These are phyloP conservation scores for Fragum whitleyi DNA, from an alignment of 2,888 invertebrate species.

Conservation along the genomic window DNA sequence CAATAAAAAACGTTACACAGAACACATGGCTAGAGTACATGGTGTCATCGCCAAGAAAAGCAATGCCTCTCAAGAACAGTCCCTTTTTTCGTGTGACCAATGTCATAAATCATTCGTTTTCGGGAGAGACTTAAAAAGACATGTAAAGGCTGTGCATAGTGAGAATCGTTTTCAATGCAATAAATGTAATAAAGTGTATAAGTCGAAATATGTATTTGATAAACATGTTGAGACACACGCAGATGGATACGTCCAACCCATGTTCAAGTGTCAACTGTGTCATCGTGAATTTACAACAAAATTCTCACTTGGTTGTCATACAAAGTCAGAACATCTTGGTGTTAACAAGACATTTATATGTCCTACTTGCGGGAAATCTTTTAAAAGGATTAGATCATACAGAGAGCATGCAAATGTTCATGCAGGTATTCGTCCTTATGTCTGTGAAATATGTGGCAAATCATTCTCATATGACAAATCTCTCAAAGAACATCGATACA, in stretches of 20 bases:
- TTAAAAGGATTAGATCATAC: slow-evolving; percentile 77
- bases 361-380: slow-evolving; percentile 79
- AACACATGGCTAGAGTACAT: slow-evolving; percentile 75
- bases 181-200: slow-evolving; percentile 76
- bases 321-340: slow-evolving; percentile 77
- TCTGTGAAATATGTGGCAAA: slow-evolving; percentile 78
- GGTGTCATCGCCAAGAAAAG: slow-evolving; percentile 61
- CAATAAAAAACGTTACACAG: slow-evolving; percentile 65
- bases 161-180: slow-evolving; percentile 71
- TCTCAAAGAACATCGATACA: slow-evolving; percentile 80
- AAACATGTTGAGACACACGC: slow-evolving; percentile 74
- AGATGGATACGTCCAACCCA: slow-evolving; percentile 72
- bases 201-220: slow-evolving; percentile 70
- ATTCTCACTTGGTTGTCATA: slow-evolving; percentile 75
- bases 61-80: slow-evolving; percentile 22
- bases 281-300: slow-evolving; percentile 76
- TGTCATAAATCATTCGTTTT: slow-evolving; percentile 76
- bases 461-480: slow-evolving; percentile 80
- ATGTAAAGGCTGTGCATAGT: slow-evolving; percentile 69
- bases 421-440: slow-evolving; percentile 76
- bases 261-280: slow-evolving; percentile 76
- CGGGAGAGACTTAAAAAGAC: slow-evolving; percentile 75
- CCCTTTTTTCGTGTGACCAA: slow-evolving; percentile 64
- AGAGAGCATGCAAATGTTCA: slow-evolving; percentile 79
- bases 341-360: slow-evolving; percentile 75